Conservation (phyloP, 1,140 invertebrate genomes). For the Anoplolepis gracilipes region DNA sequence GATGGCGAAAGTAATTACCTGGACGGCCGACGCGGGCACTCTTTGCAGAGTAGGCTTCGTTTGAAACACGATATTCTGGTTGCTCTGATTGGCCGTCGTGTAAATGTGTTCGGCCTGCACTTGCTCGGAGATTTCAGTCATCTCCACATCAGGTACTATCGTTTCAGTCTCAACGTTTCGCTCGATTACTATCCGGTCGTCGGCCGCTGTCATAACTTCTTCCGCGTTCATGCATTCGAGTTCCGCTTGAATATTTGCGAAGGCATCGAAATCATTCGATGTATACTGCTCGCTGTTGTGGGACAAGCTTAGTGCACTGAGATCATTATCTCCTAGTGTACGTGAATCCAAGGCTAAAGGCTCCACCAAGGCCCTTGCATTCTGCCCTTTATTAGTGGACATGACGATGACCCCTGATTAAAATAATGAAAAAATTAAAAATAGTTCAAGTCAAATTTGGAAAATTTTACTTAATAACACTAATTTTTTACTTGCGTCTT, state of each 20-base stretch:
- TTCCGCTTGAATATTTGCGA: conserved; percentile 84
- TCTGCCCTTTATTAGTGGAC: conserved; percentile 80
- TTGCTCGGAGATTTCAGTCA: conserved; percentile 79
- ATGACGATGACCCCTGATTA: conserved; percentile 70
- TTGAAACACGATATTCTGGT: conserved; percentile 83
- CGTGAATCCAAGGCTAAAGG: conserved; percentile 77
- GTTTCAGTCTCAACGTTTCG: conserved; percentile 76
- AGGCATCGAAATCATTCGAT: conserved; percentile 82
- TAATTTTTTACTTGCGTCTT: background rate
- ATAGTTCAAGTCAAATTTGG: no score
- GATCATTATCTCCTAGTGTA: conserved; percentile 79
- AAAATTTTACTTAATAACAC: background rate
- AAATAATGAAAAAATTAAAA: conserved; percentile 14
- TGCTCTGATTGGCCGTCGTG: conserved; percentile 80
- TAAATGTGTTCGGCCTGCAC: conserved; percentile 80
- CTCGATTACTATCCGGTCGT: conserved; percentile 74
- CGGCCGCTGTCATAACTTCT: conserved; percentile 83
- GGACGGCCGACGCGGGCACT: conserved; percentile 81
- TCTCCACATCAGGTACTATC: conserved; percentile 81
- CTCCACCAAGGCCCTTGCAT: conserved; percentile 80
- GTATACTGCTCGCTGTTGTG: conserved; percentile 78
- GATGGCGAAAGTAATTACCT: conserved; percentile 67
- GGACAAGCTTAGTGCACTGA: conserved; percentile 78
- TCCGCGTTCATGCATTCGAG: conserved; percentile 84
- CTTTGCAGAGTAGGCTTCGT: conserved; percentile 83